Evolutionary conservation across 2,888 invertebrate genomes (phyloP), one percentile per base, ranked within the genome.

Genomic region (Ditylenchus weischeri): DNA sequence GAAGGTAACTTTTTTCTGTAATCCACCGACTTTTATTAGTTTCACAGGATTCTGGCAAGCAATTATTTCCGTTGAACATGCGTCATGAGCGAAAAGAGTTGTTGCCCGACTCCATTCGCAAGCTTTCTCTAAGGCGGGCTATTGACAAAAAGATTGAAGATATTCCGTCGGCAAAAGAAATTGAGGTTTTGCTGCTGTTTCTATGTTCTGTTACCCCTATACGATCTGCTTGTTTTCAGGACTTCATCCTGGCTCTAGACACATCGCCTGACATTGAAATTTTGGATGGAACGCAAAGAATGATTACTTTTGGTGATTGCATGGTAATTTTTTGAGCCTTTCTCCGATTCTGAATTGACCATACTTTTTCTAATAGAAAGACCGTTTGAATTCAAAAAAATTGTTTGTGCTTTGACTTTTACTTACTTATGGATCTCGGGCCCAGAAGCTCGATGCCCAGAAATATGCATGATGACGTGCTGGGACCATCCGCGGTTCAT

Each of bases 81-180:
- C 54, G 43, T 36, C 38, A 36, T 21, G 59, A 59, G 59, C 65
- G 65, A 5, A 57, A 65, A 21, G 18, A 43, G 23, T 47, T 58
- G 21, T 19, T 65, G 57, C 65, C 65, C 11, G 58, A 48, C 10
- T 38, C 58, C 3, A 18, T 65, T 38, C 65, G 58, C 29, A 65
- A 57, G 15, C 47, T 59, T 13, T 38, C 38, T 11, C 59, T 58
- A 11, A 23, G 43, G 18, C 38, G 47, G 11, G 43, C 54, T 3
- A 50, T 65, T 19, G 57, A 65, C 3, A n/a, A 54, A 5, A 47
- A 65, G 23, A 47, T 19, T 35, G 54, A 21, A 21, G 54, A 65
- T 29, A 36, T 65, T 29, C 65, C 65, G 6, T 10, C 58, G 2
- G 58, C 48, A 10, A 54, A 51, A n/a, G 64, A 57, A 35, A 57